A percentile compares a stretch with the other conserved stretches of the same genome.
Conservation (phyloP, 2,113 vertebrate genomes). For the Cyprinodon brontotheroides region DNA sequence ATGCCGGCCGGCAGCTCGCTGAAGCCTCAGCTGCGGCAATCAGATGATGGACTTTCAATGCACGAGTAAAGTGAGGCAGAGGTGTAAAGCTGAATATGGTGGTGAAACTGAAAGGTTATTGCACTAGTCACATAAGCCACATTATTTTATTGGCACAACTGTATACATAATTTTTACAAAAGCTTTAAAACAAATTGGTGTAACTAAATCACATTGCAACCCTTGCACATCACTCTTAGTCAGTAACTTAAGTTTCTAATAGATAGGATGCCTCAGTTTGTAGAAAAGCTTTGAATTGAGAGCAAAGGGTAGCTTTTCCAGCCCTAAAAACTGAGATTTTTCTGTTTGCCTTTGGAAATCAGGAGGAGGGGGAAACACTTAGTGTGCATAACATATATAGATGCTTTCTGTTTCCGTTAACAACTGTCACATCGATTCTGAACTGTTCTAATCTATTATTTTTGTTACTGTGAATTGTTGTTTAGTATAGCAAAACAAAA, state of each 20-base stretch:
- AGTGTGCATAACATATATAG: not conserved
- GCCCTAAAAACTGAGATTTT: not conserved
- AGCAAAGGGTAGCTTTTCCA: not conserved
- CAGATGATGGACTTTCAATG: slow-evolving; percentile 25
- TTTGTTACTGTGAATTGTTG: not conserved
- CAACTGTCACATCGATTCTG: not conserved
- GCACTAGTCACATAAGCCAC: not conserved
- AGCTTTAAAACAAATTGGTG: not conserved
- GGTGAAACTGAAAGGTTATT: slow-evolving; percentile 17
- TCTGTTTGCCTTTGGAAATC: not conserved
- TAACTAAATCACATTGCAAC: not conserved
- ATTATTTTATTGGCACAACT: not conserved
- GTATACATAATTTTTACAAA: not conserved
- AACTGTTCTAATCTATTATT: not conserved
- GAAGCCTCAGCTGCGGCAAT: slow-evolving; percentile 47
- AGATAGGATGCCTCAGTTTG: not conserved
- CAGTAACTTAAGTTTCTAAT: not conserved
- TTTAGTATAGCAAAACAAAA: not conserved
- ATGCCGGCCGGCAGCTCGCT: slow-evolving; percentile 59
- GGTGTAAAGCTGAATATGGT: slow-evolving; percentile 6
- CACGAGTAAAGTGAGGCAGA: not conserved
- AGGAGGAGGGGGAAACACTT: not conserved
- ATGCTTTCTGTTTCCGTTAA: not conserved
- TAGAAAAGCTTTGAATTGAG: not conserved
- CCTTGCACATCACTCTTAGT: not conserved